These are phyloP conservation scores for Microcebus ravelobensis DNA, from an alignment of 2,113 vertebrate genomes.

Conservation along the genomic window DNA sequence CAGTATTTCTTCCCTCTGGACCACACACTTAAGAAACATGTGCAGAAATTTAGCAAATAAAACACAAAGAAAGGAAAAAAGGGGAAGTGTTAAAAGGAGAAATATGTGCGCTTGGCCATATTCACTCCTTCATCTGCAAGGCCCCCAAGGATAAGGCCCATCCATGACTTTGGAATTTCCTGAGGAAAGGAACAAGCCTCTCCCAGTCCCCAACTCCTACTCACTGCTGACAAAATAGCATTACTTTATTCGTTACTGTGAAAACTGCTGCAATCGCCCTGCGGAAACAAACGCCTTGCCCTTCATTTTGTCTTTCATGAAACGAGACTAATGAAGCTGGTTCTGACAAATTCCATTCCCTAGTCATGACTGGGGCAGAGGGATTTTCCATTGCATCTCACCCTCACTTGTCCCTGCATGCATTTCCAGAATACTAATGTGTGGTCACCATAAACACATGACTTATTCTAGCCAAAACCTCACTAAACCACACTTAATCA, in stretches of 20 bases:
- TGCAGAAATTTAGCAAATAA: slow-evolving; percentile 63
- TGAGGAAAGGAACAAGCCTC: slow-evolving; percentile 12
- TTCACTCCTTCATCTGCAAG: neutral
- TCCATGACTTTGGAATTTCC: slow-evolving; percentile 34
- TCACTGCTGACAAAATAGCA: neutral
- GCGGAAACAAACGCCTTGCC: neutral
- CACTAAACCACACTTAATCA: slow-evolving; percentile 52
- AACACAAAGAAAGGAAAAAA: slow-evolving; percentile 16
- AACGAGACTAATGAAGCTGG: neutral
- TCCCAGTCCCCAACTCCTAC: neutral
- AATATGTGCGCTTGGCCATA: slow-evolving; percentile 21
- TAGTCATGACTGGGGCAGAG: neutral
- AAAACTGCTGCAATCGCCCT: neutral
- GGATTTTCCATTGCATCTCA: neutral
- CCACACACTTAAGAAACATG: slow-evolving; percentile 67
- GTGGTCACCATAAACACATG: neutral
- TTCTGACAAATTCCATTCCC: neutral
- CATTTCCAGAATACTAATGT: neutral
- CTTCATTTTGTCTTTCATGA: slow-evolving; percentile 4
- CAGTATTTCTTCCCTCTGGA: slow-evolving; percentile 53
- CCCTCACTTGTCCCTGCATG: neutral
- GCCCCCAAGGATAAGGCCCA: slow-evolving; percentile 4
- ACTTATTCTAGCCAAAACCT: slow-evolving; percentile 22
- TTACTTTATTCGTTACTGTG: neutral
- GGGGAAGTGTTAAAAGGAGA: slow-evolving; percentile 35